phyloP scores from a whole-genome alignment of 2,113 vertebrate genomes.

The Castor canadensis region DNA sequence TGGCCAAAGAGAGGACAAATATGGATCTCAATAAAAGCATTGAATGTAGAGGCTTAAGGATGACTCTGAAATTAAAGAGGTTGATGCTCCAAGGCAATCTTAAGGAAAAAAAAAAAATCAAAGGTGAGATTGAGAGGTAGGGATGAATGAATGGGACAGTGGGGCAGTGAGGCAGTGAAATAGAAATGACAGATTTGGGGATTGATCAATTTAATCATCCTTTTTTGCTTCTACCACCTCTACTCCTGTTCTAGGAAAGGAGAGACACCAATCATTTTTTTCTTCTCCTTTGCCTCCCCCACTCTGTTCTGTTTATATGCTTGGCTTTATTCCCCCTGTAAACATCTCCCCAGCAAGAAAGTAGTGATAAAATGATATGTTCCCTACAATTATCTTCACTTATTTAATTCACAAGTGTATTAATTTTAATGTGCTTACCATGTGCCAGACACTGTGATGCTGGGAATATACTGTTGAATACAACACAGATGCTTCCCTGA shows the following conservation, averaged over 20 bases:
- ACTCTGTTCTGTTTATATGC: not conserved
- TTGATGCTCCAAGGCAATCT: not conserved
- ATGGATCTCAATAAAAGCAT: not conserved
- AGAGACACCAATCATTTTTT: not conserved
- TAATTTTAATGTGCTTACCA: not conserved
- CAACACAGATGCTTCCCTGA: not conserved
- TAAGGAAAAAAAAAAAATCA: not conserved
- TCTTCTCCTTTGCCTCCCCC: not conserved
- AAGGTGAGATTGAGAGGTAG: not conserved
- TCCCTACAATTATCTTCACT: not conserved
- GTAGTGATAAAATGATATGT: conserved; percentile 3
- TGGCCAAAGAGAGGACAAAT: not conserved
- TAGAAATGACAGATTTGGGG: not conserved
- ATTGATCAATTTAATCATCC: not conserved
- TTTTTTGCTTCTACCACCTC: conserved; percentile 33
- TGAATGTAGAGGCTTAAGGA: not conserved
- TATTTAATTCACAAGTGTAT: not conserved
- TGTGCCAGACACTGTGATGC: not conserved
- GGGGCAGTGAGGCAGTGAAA: not conserved
- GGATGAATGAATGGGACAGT: not conserved
- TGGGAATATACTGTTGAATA: not conserved
- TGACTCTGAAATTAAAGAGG: conserved; percentile 3
- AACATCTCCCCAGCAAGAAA: conserved; percentile 4
- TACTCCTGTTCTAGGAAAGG: conserved; percentile 17
- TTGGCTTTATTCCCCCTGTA: not conserved